Percentiles rank a stretch among this genome's conserved stretches.
These are phyloP conservation scores for Cerastis leucographa DNA, from an alignment of 2,888 invertebrate species.

Conservation along the genomic window DNA sequence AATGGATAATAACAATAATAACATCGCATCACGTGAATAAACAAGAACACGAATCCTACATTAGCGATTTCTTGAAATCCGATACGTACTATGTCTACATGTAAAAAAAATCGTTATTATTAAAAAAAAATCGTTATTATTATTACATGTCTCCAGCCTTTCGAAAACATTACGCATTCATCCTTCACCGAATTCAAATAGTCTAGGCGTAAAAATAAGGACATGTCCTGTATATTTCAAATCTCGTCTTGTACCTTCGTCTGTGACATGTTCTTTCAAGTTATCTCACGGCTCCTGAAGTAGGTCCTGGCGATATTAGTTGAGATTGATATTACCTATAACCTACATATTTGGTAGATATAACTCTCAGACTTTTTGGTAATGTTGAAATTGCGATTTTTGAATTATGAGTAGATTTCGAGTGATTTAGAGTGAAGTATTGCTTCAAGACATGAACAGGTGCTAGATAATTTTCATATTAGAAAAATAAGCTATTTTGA, in stretches of 20 bases:
- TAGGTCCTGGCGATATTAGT: not conserved
- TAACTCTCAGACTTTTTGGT: not conserved
- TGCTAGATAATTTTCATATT: no score
- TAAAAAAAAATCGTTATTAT: no score
- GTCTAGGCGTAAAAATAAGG: slow-evolving; percentile 13
- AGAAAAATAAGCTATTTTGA: not conserved
- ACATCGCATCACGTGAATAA: not conserved
- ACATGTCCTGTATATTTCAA: slow-evolving; percentile 17
- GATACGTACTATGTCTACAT: not conserved
- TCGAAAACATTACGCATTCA: slow-evolving; percentile 4
- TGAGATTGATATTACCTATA: not conserved
- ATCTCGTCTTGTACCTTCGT: slow-evolving; percentile 18
- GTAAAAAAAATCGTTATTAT: no score
- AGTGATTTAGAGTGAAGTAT: not conserved
- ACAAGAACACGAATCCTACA: not conserved
- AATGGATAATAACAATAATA: no score
- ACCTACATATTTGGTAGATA: not conserved
- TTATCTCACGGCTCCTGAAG: slow-evolving; percentile 10
- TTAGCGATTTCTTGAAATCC: slow-evolving; percentile 12
- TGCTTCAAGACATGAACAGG: no score
- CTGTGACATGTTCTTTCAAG: slow-evolving; percentile 17
- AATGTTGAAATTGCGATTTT: not conserved
- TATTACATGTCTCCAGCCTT: not conserved
- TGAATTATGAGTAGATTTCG: not conserved
- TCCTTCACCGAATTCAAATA: not conserved